phyloP scores from a whole-genome alignment of 2,797 vertebrate genomes.

The Enteromius viviparus region DNA sequence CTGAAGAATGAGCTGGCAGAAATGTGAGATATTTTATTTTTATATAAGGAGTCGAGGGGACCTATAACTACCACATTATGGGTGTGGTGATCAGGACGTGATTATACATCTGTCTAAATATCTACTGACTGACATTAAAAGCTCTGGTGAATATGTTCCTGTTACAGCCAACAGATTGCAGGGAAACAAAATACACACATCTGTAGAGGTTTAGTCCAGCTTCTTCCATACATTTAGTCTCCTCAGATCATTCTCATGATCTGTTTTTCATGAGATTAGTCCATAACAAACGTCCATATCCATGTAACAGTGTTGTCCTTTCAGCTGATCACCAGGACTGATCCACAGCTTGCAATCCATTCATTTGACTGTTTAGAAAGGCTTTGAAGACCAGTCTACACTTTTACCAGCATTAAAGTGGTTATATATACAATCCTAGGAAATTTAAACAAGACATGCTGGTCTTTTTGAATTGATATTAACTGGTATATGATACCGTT shows the following conservation, averaged over 20 bases:
- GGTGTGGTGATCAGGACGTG: conserved; percentile 44
- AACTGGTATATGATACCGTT: conserved; percentile 56
- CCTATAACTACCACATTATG: conserved; percentile 17
- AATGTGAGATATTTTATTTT: background rate
- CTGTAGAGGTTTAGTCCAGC: background rate
- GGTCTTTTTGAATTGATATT: conserved; percentile 43
- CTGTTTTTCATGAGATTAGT: background rate
- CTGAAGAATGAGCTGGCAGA: conserved; percentile 2
- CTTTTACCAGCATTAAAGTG: conserved; percentile 28
- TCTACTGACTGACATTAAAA: conserved; percentile 41
- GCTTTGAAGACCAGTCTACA: conserved; percentile 24
- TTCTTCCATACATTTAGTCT: conserved; percentile 1
- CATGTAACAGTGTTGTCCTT: conserved; percentile 20
- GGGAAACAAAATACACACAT: conserved; percentile 3
- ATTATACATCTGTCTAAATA: conserved; percentile 46
- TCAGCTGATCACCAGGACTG: background rate
- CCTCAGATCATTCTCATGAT: background rate
- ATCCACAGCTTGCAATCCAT: conserved; percentile 33
- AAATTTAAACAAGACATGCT: conserved; percentile 40
- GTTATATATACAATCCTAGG: conserved; percentile 34
- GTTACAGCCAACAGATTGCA: conserved; percentile 30
- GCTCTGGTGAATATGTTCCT: conserved; percentile 30
- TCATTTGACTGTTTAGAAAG: conserved; percentile 35
- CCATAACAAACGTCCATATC: conserved; percentile 7
- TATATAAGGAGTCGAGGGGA: background rate